A percentile compares a stretch with the other conserved stretches of the same genome.
Evolutionary conservation across 2,113 vertebrate genomes (phyloP).

Genomic region (Butorides virescens): DNA sequence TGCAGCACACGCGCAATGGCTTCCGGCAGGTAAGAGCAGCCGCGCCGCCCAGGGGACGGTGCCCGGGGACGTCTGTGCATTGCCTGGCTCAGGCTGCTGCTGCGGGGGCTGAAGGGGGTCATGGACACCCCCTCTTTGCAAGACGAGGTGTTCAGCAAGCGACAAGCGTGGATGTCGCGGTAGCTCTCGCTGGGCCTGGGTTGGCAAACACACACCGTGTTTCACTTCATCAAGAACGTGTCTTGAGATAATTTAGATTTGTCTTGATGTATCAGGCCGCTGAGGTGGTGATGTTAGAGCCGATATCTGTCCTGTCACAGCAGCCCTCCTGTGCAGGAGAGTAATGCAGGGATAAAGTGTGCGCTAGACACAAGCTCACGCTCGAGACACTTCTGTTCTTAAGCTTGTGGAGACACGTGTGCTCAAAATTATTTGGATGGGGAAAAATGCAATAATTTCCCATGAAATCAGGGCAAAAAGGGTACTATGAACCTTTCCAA

Average conservation of each 20-base stretch:
- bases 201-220: accelerated
- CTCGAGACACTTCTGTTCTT: not conserved
- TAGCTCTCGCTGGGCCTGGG: not conserved
- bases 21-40: conserved; percentile 87
- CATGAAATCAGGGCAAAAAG: not conserved
- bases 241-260: not conserved
- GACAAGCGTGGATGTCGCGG: accelerated
- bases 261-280: not conserved
- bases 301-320: not conserved
- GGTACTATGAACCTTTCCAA: not conserved
- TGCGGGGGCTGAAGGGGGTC: no score
- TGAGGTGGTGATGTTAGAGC: not conserved
- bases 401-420: not conserved
- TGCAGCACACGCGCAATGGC: conserved; percentile 88
- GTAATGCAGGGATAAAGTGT: not conserved
- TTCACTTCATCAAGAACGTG: accelerated
- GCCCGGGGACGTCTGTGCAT: accelerated
- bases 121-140: not conserved
- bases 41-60: accelerated
- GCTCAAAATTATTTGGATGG: not conserved
- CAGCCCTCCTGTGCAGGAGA: not conserved
- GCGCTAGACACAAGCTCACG: accelerated
- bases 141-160: not conserved
- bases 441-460: not conserved
- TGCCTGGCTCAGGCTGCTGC: not conserved